Percentiles rank a stretch among this genome's conserved stretches.
These are phyloP conservation scores for Drosophila helvetica DNA, from an alignment of 2,888 invertebrate species.

Conservation along the genomic window DNA sequence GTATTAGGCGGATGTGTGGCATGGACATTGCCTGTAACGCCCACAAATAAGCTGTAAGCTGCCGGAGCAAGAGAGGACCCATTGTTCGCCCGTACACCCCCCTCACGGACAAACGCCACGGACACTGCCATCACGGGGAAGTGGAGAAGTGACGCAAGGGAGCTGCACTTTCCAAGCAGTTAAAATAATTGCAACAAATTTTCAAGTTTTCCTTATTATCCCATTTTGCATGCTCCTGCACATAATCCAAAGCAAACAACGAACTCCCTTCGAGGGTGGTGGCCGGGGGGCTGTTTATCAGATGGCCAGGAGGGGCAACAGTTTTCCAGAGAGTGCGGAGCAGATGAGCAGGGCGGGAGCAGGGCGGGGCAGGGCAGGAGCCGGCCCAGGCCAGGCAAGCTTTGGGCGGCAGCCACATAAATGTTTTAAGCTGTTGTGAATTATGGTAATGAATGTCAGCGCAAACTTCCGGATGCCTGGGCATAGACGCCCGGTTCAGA, in stretches of 20 bases:
- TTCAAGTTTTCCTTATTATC: slow-evolving; percentile 64
- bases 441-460: slow-evolving; percentile 79
- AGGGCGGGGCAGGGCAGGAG: slow-evolving; percentile 29
- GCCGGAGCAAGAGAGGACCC: background rate
- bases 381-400: background rate
- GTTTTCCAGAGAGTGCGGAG: background rate
- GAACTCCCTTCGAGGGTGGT: background rate
- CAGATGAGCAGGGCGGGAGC: background rate
- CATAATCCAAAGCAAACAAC: slow-evolving; percentile 53
- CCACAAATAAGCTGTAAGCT: slow-evolving; percentile 10
- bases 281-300: too few species aligned
- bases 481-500: slow-evolving; percentile 30
- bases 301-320: background rate
- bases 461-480: slow-evolving; percentile 67
- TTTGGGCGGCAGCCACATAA: slow-evolving; percentile 68
- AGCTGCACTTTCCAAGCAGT: slow-evolving; percentile 62
- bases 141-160: background rate
- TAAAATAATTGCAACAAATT: slow-evolving; percentile 74
- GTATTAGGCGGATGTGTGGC: background rate
- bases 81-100: too few species aligned
- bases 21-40: background rate
- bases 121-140: background rate
- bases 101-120: too few species aligned
- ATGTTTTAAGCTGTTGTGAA: slow-evolving; percentile 78
- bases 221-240: slow-evolving; percentile 51